Evolutionary conservation across 1,140 invertebrate genomes (phyloP), one percentile per base, ranked within the genome.

Genomic region (Atopsyche davidsoni): DNA sequence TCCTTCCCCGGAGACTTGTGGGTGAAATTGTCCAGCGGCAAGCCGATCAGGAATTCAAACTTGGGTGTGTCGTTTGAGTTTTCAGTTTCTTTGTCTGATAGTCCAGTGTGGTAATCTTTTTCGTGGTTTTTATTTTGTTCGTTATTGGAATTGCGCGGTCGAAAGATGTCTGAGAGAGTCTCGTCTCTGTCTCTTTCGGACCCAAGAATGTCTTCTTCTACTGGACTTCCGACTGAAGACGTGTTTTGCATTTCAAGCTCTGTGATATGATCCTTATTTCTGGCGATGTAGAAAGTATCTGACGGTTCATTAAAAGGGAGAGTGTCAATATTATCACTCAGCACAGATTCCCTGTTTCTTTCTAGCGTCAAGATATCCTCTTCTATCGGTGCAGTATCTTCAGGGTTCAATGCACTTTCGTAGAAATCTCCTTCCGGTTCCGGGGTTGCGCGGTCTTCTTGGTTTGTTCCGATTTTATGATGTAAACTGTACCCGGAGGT

Each of bases 171-270:
- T 0, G 55, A 48, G 10, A 57, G 35, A 7, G 55, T 48, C 9
- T 44, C 49, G 17, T 57, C 55, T 32, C 55, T 44, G 28, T 57
- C 55, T 35, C 46, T 52, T 28, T 57, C 55, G 2, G 55, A 49
- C 23, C 49, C 55, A 10, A 57, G 25, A 17, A 57, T 48, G 17
- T 50, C 55, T 35, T 57, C 55, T 46, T 57, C 55, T 10, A 49
- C 46, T 4, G 49, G 55, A 45, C 48, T 57, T 0, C 38, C 31
- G 9, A 51, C 25, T 7, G 53, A 40, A 2, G 48, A 43, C 2
- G 47, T 38, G 17, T 47, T 47, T 24, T 51, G 53, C 17, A 51
- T 56, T 17, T 56, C 53, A 10, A 51, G 2, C 10, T 56, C 48
- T 4, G 42, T 54, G 10, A 46, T 7, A 34, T 36, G 50, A 19